A percentile compares a stretch with the other conserved stretches of the same genome.
Conservation (phyloP, 1,140 invertebrate genomes). For the Aphaenogaster floridana region DNA sequence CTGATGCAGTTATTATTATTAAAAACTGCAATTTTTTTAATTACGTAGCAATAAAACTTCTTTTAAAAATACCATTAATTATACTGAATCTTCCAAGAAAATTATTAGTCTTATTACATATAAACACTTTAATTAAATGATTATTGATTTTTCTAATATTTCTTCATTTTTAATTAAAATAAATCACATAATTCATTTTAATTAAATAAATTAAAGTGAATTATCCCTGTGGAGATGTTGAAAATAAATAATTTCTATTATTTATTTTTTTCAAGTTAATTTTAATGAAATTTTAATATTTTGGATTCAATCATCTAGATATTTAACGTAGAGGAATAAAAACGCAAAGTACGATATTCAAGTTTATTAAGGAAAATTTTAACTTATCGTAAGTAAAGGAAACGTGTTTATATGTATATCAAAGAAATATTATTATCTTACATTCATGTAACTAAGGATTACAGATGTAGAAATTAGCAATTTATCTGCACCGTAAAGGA, state of each 20-base stretch:
- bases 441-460: neutral
- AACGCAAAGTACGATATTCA: neutral
- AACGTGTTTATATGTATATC: neutral
- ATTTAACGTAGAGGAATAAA: neutral
- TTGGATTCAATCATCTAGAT: neutral
- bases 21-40: neutral
- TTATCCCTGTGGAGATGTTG: neutral
- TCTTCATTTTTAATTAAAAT: neutral
- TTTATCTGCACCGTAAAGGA: neutral
- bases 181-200: too few species aligned
- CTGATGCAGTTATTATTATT: neutral
- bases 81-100: neutral
- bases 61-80: conserved; percentile 10
- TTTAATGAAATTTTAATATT: neutral
- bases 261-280: neutral
- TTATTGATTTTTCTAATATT: neutral
- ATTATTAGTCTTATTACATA: neutral
- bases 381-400: neutral
- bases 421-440: neutral
- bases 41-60: neutral
- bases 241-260: neutral
- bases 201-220: too few species aligned
- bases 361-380: neutral
- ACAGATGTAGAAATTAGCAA: neutral
- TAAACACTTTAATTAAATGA: neutral